Percentiles rank a stretch among this genome's conserved stretches.
Conservation (phyloP, 2,888 invertebrate genomes). For the Ischnus inquisitorius region DNA sequence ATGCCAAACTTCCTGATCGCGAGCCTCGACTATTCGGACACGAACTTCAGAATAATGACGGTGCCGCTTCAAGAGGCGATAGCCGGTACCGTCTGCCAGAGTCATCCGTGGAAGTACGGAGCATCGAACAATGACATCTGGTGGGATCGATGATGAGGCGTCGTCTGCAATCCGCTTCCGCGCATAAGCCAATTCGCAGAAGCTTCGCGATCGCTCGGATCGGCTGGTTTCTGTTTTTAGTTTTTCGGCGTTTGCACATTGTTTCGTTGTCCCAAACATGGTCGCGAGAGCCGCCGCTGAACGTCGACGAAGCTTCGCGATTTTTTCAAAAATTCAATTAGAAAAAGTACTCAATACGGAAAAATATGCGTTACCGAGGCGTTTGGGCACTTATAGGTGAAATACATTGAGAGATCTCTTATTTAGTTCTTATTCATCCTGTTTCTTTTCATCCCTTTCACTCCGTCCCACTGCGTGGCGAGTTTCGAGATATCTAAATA, state of each 20-base stretch:
- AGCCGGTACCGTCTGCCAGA: slow-evolving; percentile 91
- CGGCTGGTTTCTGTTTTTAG: slow-evolving; percentile 33
- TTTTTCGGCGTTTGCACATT: neutral
- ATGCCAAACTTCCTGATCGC: slow-evolving; percentile 93
- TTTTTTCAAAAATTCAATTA: slow-evolving; percentile 14
- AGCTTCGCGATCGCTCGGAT: neutral
- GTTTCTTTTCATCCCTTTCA: neutral
- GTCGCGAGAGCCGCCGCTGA: neutral
- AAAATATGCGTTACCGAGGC: neutral
- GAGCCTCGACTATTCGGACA: slow-evolving; percentile 90
- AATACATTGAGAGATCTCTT: slow-evolving; percentile 38
- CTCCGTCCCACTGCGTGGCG: neutral
- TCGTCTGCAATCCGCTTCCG: neutral
- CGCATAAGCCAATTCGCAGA: slow-evolving; percentile 25
- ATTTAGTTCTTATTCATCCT: slow-evolving; percentile 4
- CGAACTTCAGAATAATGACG: slow-evolving; percentile 92
- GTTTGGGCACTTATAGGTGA: slow-evolving; percentile 17
- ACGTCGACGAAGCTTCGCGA: neutral
- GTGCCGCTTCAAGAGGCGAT: slow-evolving; percentile 90
- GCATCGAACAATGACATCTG: slow-evolving; percentile 77
- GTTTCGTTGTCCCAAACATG: neutral
- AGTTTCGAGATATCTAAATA: slow-evolving; percentile 70
- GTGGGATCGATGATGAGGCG: slow-evolving; percentile 77
- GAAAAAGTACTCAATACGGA: neutral
- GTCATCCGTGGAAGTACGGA: slow-evolving; percentile 76